These are phyloP conservation scores for Dorcus parallelipipedus DNA, from an alignment of 2,888 invertebrate genomes.

Conservation along the genomic window DNA sequence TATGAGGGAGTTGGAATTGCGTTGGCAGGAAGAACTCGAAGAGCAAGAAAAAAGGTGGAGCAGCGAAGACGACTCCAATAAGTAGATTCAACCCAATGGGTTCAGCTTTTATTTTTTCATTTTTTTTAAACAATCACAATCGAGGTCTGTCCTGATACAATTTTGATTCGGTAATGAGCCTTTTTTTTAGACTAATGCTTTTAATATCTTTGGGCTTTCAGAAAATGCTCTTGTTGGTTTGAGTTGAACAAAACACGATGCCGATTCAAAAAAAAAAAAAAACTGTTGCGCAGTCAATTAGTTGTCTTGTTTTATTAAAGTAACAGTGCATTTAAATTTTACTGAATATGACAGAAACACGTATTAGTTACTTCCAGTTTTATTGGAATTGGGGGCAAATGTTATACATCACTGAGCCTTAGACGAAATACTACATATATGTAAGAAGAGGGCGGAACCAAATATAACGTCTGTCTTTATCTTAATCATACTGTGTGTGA, in stretches of 20 bases:
- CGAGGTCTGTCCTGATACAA: background rate
- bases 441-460: slow-evolving; percentile 20
- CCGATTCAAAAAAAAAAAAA: background rate
- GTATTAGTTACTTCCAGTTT: slow-evolving; percentile 49
- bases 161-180: background rate
- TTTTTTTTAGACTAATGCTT: background rate
- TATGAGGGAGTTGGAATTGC: slow-evolving; percentile 61
- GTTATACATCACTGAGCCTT: slow-evolving; percentile 28
- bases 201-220: background rate
- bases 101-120: slow-evolving; percentile 32
- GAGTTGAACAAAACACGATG: background rate
- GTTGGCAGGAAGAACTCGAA: slow-evolving; percentile 65
- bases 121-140: background rate
- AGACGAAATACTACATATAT: slow-evolving; percentile 17
- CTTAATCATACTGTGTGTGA: slow-evolving; percentile 54
- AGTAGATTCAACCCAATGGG: slow-evolving; percentile 47
- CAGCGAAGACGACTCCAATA: slow-evolving; percentile 55
- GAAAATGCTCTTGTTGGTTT: background rate
- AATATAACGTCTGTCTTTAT: slow-evolving; percentile 23
- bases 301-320: too few relatives aligned
- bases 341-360: slow-evolving; percentile 32
- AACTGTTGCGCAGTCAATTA: background rate
- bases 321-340: slow-evolving; percentile 13
- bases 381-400: slow-evolving; percentile 45
- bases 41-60: slow-evolving; percentile 62